Evolutionary conservation across 2,113 vertebrate species (phyloP), one percentile per base, ranked within the genome.

Genomic region (Serilophus lunatus): DNA sequence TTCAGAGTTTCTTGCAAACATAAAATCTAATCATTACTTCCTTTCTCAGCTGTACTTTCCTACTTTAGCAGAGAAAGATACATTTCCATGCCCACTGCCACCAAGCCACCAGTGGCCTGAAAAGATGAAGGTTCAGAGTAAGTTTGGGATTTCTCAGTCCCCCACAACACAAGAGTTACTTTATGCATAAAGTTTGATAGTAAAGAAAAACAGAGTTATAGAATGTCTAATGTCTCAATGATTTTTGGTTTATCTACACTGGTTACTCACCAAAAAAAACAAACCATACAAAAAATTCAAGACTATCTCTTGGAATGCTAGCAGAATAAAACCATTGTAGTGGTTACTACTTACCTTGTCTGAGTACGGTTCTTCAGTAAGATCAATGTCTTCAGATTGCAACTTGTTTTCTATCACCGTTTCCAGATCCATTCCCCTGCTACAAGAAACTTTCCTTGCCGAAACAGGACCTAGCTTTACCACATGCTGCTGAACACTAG

Each of bases 301-400:
- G 44, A 36, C 25, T 45, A 42, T 22, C 4, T 16, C 28, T 38
- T 49, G 35, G 13, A 69, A 88, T 12, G 33, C 12, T 4, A 65
- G 31, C 18, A 31, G 29, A 86, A 63, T 47, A 63, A 92, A 85
- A 33, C 12, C 2, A 9, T 1, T 19, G 14, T 78, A 44, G 29
- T n/a, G 18, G 33, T 29, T 36, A 42, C 29, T 7, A 13, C 59
- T 74, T 90, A 99, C 99, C 99, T 99, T 99, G 97, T 99, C 99
- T 23, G 99, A 99, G 95, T 99, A 99, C 0, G 99, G 99, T 81
- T 99, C 99, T 96, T 99, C 99, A 0, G 99, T 99, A n/a, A 99
- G 99, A 81, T 99, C 99, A 35, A 99, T 99, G 85, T 98, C 98
- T 95, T 99, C 99, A 1, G 97, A 97, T 33, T 97, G 98, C 74